Conservation (phyloP, 1,140 invertebrate genomes). For the Idris sp. region DNA sequence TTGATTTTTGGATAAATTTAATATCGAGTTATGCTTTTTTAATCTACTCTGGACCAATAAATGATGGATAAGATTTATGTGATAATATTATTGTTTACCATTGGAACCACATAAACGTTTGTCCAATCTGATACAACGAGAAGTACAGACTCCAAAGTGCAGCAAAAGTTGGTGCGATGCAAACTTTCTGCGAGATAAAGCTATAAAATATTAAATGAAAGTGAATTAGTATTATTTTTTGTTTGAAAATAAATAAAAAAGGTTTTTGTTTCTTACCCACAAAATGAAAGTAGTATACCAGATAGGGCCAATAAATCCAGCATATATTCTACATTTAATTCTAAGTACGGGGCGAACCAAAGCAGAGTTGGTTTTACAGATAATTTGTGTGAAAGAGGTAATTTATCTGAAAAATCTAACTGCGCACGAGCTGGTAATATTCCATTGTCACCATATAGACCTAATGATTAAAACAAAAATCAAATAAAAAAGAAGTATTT, state of each 20-base stretch:
- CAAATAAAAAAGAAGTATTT: no score
- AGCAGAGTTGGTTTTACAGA: conserved; percentile 84
- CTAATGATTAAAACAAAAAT: conserved; percentile 72
- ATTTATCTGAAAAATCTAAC: conserved; percentile 77
- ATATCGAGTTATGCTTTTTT: no score
- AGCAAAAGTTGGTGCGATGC: conserved; percentile 81
- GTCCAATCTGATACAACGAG: conserved; percentile 87
- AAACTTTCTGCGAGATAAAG: conserved; percentile 82
- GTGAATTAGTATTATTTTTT: no score
- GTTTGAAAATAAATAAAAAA: conserved; percentile 1
- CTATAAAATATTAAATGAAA: conserved; percentile 75
- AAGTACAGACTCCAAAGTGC: conserved; percentile 86
- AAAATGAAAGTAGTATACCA: conserved; percentile 83
- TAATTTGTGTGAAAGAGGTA: conserved; percentile 79
- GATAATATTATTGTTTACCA: conserved; percentile 85
- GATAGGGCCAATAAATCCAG: conserved; percentile 85
- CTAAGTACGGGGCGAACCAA: conserved; percentile 84
- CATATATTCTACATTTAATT: conserved; percentile 83
- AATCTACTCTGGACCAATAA: no score
- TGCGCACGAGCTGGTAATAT: conserved; percentile 84
- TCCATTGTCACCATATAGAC: conserved; percentile 89
- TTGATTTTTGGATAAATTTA: no score
- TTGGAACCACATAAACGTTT: conserved; percentile 87
- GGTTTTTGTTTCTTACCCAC: conserved; percentile 77
- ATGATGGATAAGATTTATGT: no score